Evolutionary conservation across 1,140 invertebrate species (phyloP).

Genomic region (Pachyrhynchus sulphureomaculatus): DNA sequence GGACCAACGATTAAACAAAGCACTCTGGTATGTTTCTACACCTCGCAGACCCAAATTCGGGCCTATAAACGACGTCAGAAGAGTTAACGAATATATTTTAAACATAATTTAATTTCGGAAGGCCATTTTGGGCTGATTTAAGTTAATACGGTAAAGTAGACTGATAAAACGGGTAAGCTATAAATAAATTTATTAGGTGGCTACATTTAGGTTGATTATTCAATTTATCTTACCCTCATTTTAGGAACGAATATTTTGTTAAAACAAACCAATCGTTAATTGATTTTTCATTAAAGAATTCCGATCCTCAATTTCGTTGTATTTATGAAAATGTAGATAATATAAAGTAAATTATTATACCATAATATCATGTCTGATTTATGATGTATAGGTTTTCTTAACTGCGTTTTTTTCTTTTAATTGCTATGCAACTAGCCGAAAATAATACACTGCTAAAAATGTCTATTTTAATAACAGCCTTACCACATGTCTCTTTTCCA

Average conservation of each 20-base stretch:
- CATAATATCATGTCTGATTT: too few relatives aligned
- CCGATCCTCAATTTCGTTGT: too few relatives aligned
- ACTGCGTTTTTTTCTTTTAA: too few relatives aligned
- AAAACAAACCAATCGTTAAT: not conserved
- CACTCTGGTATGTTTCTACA: conserved; percentile 26
- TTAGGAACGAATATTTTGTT: not conserved
- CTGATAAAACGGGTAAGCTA: conserved; percentile 8
- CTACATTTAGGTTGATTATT: conserved; percentile 27
- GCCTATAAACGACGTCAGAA: conserved; percentile 8
- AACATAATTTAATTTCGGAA: conserved; percentile 18
- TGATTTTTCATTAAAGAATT: too few relatives aligned
- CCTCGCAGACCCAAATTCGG: not conserved
- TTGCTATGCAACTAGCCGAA: too few relatives aligned
- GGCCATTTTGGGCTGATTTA: conserved; percentile 1
- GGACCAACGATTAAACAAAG: conserved; percentile 27
- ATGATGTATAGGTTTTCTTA: too few relatives aligned
- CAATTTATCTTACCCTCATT: conserved; percentile 15
- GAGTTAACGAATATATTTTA: conserved; percentile 24
- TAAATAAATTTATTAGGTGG: conserved; percentile 29
- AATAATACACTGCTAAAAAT: too few relatives aligned
- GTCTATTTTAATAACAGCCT: too few relatives aligned
- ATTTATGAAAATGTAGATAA: too few relatives aligned
- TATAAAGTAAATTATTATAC: too few relatives aligned
- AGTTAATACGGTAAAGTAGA: conserved; percentile 8
- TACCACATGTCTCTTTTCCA: too few relatives aligned